Base-by-base conservation (phyloP, 2,888 invertebrate species). In the Drosophila koepferae region DNA sequence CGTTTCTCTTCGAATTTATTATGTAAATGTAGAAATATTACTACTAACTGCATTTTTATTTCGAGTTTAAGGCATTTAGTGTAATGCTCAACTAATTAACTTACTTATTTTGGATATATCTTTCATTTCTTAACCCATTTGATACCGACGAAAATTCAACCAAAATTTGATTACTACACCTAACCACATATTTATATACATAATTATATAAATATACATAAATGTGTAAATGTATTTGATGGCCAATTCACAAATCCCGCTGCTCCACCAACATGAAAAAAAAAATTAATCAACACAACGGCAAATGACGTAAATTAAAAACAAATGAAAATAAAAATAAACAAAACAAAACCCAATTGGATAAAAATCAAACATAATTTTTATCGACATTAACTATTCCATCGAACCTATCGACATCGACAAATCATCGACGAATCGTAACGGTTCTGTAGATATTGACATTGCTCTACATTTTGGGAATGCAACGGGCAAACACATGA, bases 401-500 rank as follows among this genome's bases (percentile, higher is more conserved):
- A 59, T 59, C 72, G 64, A 63, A 69, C 60, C 31, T 31, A 51
- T 56, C 43, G 44, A 69, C 54, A 55, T 55, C 51, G 48, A 36
- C 55, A 44, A 54, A 55, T 53, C 62, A 73, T 73, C 74, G 60
- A 23, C 20, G 41, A 49, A 53, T 40, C 51, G 49, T 75, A 62
- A 59, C 63, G 73, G 58, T 40, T 55, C 38, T 59, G 59, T 77
- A 85, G 80, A 80, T 73, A 80, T 73, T 81, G 85, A 72, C 74
- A 86, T 82, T 81, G 78, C 75, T 36, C 40, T 48, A 36, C 54
- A 66, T 71, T 77, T 77, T 82, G 83, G 74, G 80, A 73, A 63
- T 65, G 31, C 77, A 40, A 76, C 80, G 67, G 82, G 82, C 79
- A 88, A 88, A 82, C 82, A 89, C 71, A 87, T 91, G 84, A 83